A percentile compares a stretch with the other conserved stretches of the same genome.
Evolutionary conservation across 2,888 invertebrate genomes (phyloP).

Genomic region (Mimas tiliae): DNA sequence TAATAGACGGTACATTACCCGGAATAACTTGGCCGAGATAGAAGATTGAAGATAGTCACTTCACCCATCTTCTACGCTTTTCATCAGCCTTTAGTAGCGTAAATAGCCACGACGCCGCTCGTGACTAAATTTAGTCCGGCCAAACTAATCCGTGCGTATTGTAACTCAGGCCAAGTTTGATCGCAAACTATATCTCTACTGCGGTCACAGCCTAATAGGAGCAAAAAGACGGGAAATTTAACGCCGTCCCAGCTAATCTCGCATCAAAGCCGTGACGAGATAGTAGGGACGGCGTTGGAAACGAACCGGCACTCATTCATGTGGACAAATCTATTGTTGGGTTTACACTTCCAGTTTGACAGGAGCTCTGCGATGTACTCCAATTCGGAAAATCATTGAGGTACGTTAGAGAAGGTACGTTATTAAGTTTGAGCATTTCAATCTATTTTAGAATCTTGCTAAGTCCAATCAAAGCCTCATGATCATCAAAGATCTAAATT

Average conservation of each 20-base stretch:
- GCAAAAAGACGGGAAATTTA: conserved; percentile 56
- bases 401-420: not conserved
- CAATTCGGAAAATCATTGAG: not conserved
- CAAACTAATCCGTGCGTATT: no score
- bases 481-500: no score
- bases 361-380: not conserved
- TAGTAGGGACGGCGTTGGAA: conserved; percentile 60
- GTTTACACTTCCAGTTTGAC: conserved; percentile 39
- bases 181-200: not conserved
- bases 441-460: no score
- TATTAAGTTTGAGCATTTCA: no score
- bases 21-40: no score
- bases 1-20: no score
- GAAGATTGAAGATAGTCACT: no score
- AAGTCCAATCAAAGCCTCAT: no score
- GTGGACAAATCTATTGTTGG: conserved; percentile 66
- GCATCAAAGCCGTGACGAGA: conserved; percentile 64
- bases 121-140: no score
- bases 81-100: no score
- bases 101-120: no score
- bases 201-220: conserved; percentile 32
- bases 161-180: not conserved
- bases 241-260: conserved; percentile 71
- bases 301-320: conserved; percentile 66
- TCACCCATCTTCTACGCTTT: no score